Conservation (phyloP, 2,888 invertebrate species). For the Athalia circularis region DNA sequence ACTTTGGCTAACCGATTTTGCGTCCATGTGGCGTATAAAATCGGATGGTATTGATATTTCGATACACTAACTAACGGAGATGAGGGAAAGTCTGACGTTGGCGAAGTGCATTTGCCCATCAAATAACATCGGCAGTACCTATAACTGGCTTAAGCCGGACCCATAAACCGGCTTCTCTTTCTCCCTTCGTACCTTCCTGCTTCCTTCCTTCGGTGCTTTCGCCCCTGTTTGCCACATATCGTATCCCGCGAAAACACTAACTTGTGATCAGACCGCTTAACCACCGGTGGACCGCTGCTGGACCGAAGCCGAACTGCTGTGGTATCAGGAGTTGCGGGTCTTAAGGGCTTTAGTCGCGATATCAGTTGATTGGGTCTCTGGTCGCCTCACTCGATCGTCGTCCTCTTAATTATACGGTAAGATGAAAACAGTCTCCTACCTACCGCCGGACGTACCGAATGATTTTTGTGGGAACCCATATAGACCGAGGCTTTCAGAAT, state of each 20-base stretch:
- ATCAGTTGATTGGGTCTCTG: slow-evolving; percentile 73
- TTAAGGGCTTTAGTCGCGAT: slow-evolving; percentile 69
- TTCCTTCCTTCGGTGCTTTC: slow-evolving; percentile 28
- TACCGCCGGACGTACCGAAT: neutral
- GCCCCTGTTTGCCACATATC: slow-evolving; percentile 17
- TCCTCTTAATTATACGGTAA: slow-evolving; percentile 42
- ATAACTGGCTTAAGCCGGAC: slow-evolving; percentile 72
- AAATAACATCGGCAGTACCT: slow-evolving; percentile 74
- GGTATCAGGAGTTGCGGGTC: slow-evolving; percentile 72
- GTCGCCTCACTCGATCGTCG: slow-evolving; percentile 41
- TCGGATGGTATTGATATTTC: slow-evolving; percentile 25
- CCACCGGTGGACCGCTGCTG: slow-evolving; percentile 65
- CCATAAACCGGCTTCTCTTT: slow-evolving; percentile 43
- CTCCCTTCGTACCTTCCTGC: slow-evolving; percentile 14
- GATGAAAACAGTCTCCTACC: slow-evolving; percentile 27
- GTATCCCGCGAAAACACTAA: slow-evolving; percentile 66
- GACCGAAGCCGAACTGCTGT: slow-evolving; percentile 47
- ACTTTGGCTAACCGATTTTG: neutral
- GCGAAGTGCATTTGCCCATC: slow-evolving; percentile 74
- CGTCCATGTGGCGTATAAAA: slow-evolving; percentile 5
- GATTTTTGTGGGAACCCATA: neutral
- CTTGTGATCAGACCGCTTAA: slow-evolving; percentile 72
- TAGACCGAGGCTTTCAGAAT: too few species aligned
- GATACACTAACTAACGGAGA: slow-evolving; percentile 8
- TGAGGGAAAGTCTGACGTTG: slow-evolving; percentile 56